Percentiles rank a stretch among this genome's conserved stretches.
Evolutionary conservation across 2,888 invertebrate species (phyloP).

Genomic region (Lepas anatifera): DNA sequence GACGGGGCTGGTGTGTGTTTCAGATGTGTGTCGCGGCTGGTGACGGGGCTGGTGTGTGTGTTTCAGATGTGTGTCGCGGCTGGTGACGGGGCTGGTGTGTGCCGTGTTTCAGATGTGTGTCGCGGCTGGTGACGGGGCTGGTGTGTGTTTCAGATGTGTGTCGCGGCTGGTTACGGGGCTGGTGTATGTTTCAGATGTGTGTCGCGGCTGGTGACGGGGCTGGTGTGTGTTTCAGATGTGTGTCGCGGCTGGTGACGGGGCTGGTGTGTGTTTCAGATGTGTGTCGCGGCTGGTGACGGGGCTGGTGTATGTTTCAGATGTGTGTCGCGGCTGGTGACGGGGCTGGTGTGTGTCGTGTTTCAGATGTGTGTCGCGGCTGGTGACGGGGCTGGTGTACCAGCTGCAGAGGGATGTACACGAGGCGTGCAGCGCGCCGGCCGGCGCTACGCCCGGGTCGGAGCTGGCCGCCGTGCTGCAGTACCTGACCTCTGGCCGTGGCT

Average conservation of each 20-base stretch:
- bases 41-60: too few relatives aligned
- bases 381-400: background rate
- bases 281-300: background rate
- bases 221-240: background rate
- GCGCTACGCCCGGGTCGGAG: background rate
- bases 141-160: background rate
- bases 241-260: background rate
- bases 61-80: too few relatives aligned
- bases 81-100: too few relatives aligned
- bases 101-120: too few relatives aligned
- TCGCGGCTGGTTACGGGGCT: background rate
- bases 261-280: background rate
- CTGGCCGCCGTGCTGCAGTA: background rate
- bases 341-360: background rate
- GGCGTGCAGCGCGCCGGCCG: background rate
- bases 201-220: background rate
- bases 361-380: background rate
- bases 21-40: too few relatives aligned
- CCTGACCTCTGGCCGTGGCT: background rate
- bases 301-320: background rate
- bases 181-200: background rate
- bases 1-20: too few relatives aligned
- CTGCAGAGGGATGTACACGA: constrained; percentile 1
- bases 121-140: background rate
- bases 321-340: background rate